A percentile compares a stretch with the other conserved stretches of the same genome.
phyloP scores from a whole-genome alignment of 2,888 invertebrate genomes.

The Unio pictorum region DNA sequence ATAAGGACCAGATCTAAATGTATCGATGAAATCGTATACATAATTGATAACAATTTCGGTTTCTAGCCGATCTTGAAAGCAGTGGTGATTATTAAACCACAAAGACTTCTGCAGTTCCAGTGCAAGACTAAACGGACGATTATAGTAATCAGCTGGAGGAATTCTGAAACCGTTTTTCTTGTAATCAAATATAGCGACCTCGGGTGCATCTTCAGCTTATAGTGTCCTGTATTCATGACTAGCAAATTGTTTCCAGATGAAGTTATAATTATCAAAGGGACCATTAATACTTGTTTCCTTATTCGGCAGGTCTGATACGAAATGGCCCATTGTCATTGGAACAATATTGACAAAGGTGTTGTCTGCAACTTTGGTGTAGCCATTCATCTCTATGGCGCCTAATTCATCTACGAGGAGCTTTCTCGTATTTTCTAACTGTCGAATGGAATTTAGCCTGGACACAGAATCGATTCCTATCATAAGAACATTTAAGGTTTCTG shows the following conservation, averaged over 20 bases:
- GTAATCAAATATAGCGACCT: slow-evolving; percentile 87
- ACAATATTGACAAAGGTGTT: slow-evolving; percentile 89
- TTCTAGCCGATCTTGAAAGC: slow-evolving; percentile 81
- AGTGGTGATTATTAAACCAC: slow-evolving; percentile 70
- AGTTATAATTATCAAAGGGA: slow-evolving; percentile 75
- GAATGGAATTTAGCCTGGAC: slow-evolving; percentile 86
- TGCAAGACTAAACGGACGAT: slow-evolving; percentile 82
- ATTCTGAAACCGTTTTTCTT: slow-evolving; percentile 81
- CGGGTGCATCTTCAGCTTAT: slow-evolving; percentile 87
- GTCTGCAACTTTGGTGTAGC: slow-evolving; percentile 93
- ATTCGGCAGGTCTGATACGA: slow-evolving; percentile 43
- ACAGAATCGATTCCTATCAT: slow-evolving; percentile 92
- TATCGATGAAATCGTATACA: slow-evolving; percentile 74
- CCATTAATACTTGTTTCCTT: slow-evolving; percentile 28
- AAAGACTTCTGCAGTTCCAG: slow-evolving; percentile 62
- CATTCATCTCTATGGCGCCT: slow-evolving; percentile 83
- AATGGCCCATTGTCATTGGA: slow-evolving; percentile 78
- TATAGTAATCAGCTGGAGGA: slow-evolving; percentile 90
- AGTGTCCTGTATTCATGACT: slow-evolving; percentile 83
- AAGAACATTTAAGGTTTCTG: slow-evolving; percentile 79
- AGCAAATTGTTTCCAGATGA: slow-evolving; percentile 87
- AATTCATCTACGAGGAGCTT: slow-evolving; percentile 77
- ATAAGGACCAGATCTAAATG: slow-evolving; percentile 77
- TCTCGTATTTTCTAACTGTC: slow-evolving; percentile 83
- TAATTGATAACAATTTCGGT: slow-evolving; percentile 79